Evolutionary conservation across 2,888 invertebrate genomes (phyloP), one percentile per base, ranked within the genome.

Genomic region (Doris montereyensis): DNA sequence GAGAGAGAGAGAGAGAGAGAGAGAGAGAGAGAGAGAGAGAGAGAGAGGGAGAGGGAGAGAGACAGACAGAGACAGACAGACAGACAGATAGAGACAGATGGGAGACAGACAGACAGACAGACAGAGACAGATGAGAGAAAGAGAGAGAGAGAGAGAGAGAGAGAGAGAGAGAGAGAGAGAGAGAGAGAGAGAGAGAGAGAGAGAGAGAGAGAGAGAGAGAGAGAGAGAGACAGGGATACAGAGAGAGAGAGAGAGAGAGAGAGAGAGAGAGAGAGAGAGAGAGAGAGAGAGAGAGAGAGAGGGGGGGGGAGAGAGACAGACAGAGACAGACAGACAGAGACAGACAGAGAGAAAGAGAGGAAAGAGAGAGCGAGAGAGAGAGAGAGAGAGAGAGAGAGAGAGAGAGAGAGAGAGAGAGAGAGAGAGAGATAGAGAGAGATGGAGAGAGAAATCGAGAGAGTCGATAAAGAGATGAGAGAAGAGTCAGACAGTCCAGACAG

Each of bases 231-330:
- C n/a, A 8, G 70, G 21, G 24, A 13, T 32, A 70, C 17, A 34
- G 70, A 70, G 21, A 34, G 35, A 70, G 10, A 75, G 34, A 62
- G 34, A 62, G 75, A 74, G 5, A 41, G 52, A 41, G 52, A 41
- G 52, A 41, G 52, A 41, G 52, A 41, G 5, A 41, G 52, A 17
- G 52, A 41, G 52, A 41, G 52, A 41, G 52, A 41, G 52, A 41
- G 52, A 41, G 52, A 41, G 52, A 41, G 5, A 41, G 52, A 41
- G 52, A 41, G 24, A 4, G 4, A 67, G 28, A 26, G 1, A 26
- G 24, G 26, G 28, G 17, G 67, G 4, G 10, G 17, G 30, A 32
- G 28, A 74, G 21, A 74, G 4, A 74, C 3, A 73, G 41, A 57
- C 28, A 41, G 26, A 73, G 26, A 41, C 24, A 52, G 13, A 13